These are phyloP conservation scores for Ibidorhyncha struthersii DNA, from an alignment of 2,113 vertebrate genomes.

Conservation along the genomic window DNA sequence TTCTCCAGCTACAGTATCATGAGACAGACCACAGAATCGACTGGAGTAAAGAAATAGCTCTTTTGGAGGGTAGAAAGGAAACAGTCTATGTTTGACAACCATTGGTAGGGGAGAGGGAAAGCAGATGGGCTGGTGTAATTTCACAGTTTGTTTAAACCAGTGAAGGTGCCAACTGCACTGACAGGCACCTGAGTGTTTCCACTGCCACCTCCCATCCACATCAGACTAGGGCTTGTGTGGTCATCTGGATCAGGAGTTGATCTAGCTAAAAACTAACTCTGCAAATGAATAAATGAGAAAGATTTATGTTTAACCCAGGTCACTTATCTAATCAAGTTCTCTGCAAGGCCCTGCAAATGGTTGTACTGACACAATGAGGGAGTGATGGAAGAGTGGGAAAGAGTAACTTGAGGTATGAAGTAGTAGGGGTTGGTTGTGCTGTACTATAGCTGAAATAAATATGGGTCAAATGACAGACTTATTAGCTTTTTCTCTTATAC, in stretches of 20 bases:
- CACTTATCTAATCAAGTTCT: neutral
- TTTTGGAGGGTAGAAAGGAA: neutral
- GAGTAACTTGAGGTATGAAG: neutral
- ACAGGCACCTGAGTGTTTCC: neutral
- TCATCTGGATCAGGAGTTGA: neutral
- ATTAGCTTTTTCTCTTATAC: neutral
- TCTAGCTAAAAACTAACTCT: neutral
- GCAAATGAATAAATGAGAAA: constrained; percentile 9
- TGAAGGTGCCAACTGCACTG: neutral
- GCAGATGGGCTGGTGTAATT: neutral
- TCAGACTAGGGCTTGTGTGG: neutral
- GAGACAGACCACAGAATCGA: neutral
- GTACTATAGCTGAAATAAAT: neutral
- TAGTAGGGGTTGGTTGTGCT: neutral
- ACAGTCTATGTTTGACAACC: neutral
- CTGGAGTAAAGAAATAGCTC: neutral
- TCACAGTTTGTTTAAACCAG: neutral
- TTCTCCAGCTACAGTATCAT: neutral
- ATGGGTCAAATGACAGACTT: neutral
- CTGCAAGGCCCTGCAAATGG: neutral
- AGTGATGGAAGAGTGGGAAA: neutral
- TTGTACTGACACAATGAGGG: neutral
- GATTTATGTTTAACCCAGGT: constrained; percentile 23
- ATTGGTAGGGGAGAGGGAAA: neutral
- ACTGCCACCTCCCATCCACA: neutral